Conservation (phyloP, 2,888 invertebrate genomes). For the Hipparchia semele region DNA sequence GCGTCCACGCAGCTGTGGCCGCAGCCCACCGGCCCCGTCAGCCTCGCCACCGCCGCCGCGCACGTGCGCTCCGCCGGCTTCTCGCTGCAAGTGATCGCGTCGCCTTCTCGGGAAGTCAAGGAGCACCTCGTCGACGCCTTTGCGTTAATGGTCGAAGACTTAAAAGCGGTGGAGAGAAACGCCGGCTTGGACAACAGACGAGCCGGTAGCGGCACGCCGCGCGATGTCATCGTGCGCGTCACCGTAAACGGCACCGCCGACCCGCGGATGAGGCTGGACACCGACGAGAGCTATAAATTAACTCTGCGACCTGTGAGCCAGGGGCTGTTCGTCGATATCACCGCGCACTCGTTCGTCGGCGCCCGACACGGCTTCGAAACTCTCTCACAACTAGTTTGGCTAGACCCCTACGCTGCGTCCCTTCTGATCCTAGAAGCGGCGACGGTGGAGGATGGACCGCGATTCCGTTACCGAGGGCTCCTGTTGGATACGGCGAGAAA, state of each 20-base stretch:
- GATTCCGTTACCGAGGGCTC: slow-evolving; percentile 90
- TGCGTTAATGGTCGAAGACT: slow-evolving; percentile 75
- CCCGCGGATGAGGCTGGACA: slow-evolving; percentile 84
- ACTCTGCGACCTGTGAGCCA: slow-evolving; percentile 77
- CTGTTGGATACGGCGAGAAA: slow-evolving; percentile 96
- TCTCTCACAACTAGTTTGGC: slow-evolving; percentile 91
- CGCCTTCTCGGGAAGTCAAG: slow-evolving; percentile 65
- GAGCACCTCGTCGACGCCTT: slow-evolving; percentile 78
- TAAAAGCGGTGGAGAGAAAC: slow-evolving; percentile 72
- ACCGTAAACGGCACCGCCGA: slow-evolving; percentile 80
- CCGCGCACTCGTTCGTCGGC: slow-evolving; percentile 88
- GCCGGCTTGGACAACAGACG: slow-evolving; percentile 54
- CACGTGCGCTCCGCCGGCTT: slow-evolving; percentile 82
- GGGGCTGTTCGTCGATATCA: slow-evolving; percentile 83
- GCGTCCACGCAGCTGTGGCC: slow-evolving; percentile 91
- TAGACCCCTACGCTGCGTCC: slow-evolving; percentile 85
- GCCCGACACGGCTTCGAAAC: slow-evolving; percentile 91
- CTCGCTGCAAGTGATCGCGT: slow-evolving; percentile 65
- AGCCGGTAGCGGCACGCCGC: slow-evolving; percentile 60
- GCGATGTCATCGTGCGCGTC: slow-evolving; percentile 74
- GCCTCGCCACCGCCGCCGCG: slow-evolving; percentile 85
- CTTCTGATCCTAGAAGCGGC: slow-evolving; percentile 86
- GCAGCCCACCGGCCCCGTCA: slow-evolving; percentile 88
- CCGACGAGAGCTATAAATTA: slow-evolving; percentile 90
- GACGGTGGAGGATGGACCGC: slow-evolving; percentile 89